A percentile compares a stretch with the other conserved stretches of the same genome.
phyloP scores from a whole-genome alignment of 2,888 invertebrate species.

The Metallyticus violacea region DNA sequence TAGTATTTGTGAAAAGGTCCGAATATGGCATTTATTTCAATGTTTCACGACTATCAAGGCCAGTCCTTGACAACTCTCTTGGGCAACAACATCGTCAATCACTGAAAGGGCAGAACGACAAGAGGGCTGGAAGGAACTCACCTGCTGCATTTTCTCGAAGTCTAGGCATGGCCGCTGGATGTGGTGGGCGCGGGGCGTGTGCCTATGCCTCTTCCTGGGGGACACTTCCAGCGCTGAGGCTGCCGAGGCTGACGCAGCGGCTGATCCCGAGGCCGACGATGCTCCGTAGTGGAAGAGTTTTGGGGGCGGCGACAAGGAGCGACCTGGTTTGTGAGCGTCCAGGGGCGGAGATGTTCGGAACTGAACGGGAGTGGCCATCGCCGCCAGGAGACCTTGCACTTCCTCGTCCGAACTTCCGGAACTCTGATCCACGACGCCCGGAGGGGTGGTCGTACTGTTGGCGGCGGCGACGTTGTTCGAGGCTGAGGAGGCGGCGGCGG shows the following conservation, averaged over 20 bases:
- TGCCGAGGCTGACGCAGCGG: conserved; percentile 43
- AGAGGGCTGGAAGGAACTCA: conserved; percentile 51
- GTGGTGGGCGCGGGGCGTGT: conserved; percentile 52
- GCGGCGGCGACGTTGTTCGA: conserved; percentile 38
- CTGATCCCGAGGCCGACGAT: conserved; percentile 37
- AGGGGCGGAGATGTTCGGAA: conserved; percentile 89
- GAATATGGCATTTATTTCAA: too few relatives aligned
- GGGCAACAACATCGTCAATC: too few relatives aligned
- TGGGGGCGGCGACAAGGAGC: conserved; percentile 51
- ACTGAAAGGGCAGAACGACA: too few relatives aligned
- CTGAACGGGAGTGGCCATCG: conserved; percentile 77
- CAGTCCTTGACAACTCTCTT: too few relatives aligned
- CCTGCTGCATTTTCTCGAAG: conserved; percentile 97
- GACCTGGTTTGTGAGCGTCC: conserved; percentile 78
- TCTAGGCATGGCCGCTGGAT: conserved; percentile 86
- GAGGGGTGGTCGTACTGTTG: conserved; percentile 38
- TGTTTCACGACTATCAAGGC: too few relatives aligned
- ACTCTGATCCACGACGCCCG: conserved; percentile 42
- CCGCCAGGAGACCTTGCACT: conserved; percentile 61
- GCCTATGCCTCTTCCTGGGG: conserved; percentile 59
- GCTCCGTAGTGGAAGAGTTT: conserved; percentile 49
- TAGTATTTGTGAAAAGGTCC: too few relatives aligned
- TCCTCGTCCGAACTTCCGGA: conserved; percentile 61
- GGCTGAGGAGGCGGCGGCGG: conserved; percentile 41
- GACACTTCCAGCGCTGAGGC: conserved; percentile 50